These are phyloP conservation scores for Pocota personata DNA, from an alignment of 2,888 invertebrate genomes.

Conservation along the genomic window DNA sequence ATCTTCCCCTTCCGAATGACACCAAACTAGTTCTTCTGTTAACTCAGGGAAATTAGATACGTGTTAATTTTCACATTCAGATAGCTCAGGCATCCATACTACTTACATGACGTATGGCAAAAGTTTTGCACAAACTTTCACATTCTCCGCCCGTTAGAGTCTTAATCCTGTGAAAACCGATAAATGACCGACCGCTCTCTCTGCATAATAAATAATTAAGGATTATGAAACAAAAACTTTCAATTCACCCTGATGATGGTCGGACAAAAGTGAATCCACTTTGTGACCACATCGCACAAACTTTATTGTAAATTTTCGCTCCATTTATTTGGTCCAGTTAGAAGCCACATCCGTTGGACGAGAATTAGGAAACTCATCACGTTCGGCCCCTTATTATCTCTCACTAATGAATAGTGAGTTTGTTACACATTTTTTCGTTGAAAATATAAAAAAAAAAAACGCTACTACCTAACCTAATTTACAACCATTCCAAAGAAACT, in stretches of 20 bases:
- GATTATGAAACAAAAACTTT: slow-evolving; percentile 33
- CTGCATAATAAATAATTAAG: slow-evolving; percentile 46
- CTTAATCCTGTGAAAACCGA: slow-evolving; percentile 48
- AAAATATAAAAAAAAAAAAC: slow-evolving; percentile 17
- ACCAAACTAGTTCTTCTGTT: too few relatives aligned
- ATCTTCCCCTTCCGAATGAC: too few relatives aligned
- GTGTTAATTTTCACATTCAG: too few relatives aligned
- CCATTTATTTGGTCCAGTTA: background rate
- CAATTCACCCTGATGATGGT: background rate
- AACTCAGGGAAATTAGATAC: background rate
- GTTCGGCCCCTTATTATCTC: slow-evolving; percentile 45
- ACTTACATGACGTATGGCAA: background rate
- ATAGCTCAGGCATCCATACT: too few relatives aligned
- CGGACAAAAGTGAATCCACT: slow-evolving; percentile 4
- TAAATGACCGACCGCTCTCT: too few relatives aligned
- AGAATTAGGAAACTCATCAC: slow-evolving; percentile 43
- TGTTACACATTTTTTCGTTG: background rate
- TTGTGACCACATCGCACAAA: slow-evolving; percentile 20
- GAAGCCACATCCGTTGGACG: slow-evolving; percentile 2
- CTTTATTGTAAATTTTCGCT: slow-evolving; percentile 14
- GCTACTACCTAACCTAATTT: slow-evolving; percentile 42
- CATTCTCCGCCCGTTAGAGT: slow-evolving; percentile 13
- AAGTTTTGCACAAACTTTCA: slow-evolving; percentile 28
- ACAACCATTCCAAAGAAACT: slow-evolving; percentile 26
- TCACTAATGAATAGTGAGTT: slow-evolving; percentile 44